A percentile compares a stretch with the other conserved stretches of the same genome.
Conservation (phyloP, 2,888 invertebrate species). For the Stegophylla sp. region DNA sequence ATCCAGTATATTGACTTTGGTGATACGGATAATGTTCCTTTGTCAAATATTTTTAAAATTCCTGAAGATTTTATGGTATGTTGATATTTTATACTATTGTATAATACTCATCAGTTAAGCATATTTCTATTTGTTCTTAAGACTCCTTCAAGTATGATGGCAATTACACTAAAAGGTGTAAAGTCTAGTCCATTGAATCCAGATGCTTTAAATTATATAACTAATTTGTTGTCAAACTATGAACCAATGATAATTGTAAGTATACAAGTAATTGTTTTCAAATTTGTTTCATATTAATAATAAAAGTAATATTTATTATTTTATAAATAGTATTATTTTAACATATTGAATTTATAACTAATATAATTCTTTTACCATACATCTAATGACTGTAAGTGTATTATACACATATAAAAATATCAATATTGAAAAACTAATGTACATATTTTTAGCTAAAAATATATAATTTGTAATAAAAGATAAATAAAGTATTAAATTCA, state of each 20-base stretch:
- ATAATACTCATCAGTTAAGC: neutral
- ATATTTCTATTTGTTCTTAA: neutral
- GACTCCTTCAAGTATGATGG: conserved; percentile 28
- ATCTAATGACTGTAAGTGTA: no score
- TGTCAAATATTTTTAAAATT: conserved; percentile 36
- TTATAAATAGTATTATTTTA: no score
- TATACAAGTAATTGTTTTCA: neutral
- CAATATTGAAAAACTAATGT: no score
- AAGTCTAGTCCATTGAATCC: neutral
- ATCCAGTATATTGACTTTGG: conserved; percentile 48
- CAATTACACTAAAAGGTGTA: conserved; percentile 35
- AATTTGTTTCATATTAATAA: neutral
- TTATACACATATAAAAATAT: no score
- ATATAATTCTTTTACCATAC: no score
- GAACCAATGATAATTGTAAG: conserved; percentile 45
- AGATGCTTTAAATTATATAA: conserved; percentile 14
- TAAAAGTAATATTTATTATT: no score
- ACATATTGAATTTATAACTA: no score
- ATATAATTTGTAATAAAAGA: no score
- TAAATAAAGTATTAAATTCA: no score
- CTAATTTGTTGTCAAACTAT: conserved; percentile 15
- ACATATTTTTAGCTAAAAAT: no score
- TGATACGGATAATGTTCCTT: conserved; percentile 27
- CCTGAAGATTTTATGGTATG: conserved; percentile 35
- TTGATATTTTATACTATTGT: neutral